Evolutionary conservation across 2,113 vertebrate genomes (phyloP).

Genomic region (Triplophysa tibetana): DNA sequence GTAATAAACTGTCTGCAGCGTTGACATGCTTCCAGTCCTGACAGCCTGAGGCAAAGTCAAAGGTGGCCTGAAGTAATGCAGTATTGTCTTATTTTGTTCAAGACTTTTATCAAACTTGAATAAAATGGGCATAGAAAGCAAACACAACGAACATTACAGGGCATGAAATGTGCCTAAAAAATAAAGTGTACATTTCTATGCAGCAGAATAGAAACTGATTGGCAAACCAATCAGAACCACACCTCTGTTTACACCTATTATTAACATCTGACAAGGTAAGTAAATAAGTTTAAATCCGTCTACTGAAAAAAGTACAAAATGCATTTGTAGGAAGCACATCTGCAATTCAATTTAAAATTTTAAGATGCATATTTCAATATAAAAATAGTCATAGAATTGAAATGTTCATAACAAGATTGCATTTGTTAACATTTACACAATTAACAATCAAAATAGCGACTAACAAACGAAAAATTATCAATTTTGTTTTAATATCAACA

Average conservation of each 20-base stretch:
- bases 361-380: too few species aligned
- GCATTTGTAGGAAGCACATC: too few species aligned
- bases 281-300: too few species aligned
- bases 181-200: background rate
- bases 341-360: too few species aligned
- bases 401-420: too few species aligned
- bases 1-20: slow-evolving; percentile 58
- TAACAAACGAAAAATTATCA: too few species aligned
- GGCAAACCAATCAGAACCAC: background rate
- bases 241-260: background rate
- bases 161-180: background rate
- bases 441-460: too few species aligned
- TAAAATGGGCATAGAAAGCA: background rate
- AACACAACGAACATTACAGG: background rate
- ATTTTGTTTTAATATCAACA: too few species aligned
- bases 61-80: slow-evolving; percentile 38
- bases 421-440: too few species aligned
- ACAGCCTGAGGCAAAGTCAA: slow-evolving; percentile 39
- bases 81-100: background rate
- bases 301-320: too few species aligned
- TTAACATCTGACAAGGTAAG: background rate
- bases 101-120: slow-evolving; percentile 18
- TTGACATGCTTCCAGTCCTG: slow-evolving; percentile 52
- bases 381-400: too few species aligned
- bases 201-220: background rate